Base-by-base conservation (phyloP, 2,888 invertebrate genomes). In the Endotricha flammealis region DNA sequence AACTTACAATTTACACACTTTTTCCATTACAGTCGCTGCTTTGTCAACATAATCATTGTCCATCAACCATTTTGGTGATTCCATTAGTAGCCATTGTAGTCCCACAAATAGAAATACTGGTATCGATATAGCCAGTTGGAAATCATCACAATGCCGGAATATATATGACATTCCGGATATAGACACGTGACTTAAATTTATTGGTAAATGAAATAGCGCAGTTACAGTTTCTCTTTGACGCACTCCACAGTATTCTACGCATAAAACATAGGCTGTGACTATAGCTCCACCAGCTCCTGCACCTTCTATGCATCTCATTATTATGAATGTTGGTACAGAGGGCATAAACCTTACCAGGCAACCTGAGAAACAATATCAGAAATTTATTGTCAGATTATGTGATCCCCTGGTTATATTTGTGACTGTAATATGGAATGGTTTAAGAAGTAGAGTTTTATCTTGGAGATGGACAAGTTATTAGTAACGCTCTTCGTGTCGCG, bases 51-150 rank as follows among this genome's bases (percentile, higher is more conserved):
- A 42, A 13, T 57, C 62, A n/a, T 48, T 68, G 42, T 77, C 75
- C 59, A 81, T 47, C 41, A 81, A 47, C 82, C 82, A 82, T 40
- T 78, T 81, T 0, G 80, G 82, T 0, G 81, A 81, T 36, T 81
- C 82, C 40, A 64, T 49, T 1, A 64, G 5, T 11, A 75, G 10
- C 48, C 60, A 78, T 35, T 58, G 52, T 4, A 60, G 13, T 0
- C 38, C 12, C 2, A 64, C 59, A 20, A 64, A 64, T 0, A 74
- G 17, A 4, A 77, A 63, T n/a, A 72, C 41, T 1, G 79, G 81
- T 10, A 80, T 20, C 0, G 81, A 78, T 1, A 80, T 11, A 0
- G 67, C 69, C 4, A 78, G 22, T 42, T 79, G 78, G 3, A 78
- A 70, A 0, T 62, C 38, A 17, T 77, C 69, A 29, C 67, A 72